A percentile compares a stretch with the other conserved stretches of the same genome.
These are phyloP conservation scores for Carduelis carduelis DNA, from an alignment of 2,797 vertebrate species.

Conservation along the genomic window DNA sequence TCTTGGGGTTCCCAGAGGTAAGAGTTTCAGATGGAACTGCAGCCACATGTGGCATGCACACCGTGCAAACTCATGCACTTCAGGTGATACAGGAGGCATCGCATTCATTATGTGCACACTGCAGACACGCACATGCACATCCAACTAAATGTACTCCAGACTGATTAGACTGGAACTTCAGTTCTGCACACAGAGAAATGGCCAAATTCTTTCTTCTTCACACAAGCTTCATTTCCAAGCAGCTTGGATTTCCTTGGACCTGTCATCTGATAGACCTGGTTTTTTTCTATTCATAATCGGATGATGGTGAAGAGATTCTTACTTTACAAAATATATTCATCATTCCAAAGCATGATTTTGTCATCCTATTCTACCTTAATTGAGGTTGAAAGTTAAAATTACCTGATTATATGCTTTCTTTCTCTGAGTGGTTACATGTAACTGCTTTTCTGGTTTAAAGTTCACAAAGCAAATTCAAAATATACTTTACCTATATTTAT, in stretches of 20 bases:
- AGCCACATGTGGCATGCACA: not conserved
- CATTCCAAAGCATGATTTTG: constrained; percentile 14
- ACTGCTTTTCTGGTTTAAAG: not conserved
- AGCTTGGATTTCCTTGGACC: not conserved
- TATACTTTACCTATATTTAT: not conserved
- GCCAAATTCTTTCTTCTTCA: not conserved
- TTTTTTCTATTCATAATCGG: not conserved
- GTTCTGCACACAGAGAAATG: not conserved
- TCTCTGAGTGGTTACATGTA: not conserved
- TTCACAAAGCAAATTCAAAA: not conserved
- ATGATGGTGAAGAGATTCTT: not conserved
- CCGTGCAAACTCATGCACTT: not conserved
- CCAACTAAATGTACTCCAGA: not conserved
- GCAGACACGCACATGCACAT: not conserved
- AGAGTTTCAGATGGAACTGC: not conserved
- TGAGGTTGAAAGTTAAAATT: not conserved
- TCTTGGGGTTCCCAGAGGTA: not conserved
- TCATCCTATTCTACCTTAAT: constrained; percentile 9
- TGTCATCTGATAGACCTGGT: not conserved
- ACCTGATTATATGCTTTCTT: not conserved
- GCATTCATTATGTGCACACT: not conserved
- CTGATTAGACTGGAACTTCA: not conserved
- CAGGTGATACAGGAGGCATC: not conserved
- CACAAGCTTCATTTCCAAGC: not conserved
- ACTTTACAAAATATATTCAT: constrained; percentile 4